Base-by-base conservation (phyloP, 2,888 invertebrate species). In the Hetaerina titia region DNA sequence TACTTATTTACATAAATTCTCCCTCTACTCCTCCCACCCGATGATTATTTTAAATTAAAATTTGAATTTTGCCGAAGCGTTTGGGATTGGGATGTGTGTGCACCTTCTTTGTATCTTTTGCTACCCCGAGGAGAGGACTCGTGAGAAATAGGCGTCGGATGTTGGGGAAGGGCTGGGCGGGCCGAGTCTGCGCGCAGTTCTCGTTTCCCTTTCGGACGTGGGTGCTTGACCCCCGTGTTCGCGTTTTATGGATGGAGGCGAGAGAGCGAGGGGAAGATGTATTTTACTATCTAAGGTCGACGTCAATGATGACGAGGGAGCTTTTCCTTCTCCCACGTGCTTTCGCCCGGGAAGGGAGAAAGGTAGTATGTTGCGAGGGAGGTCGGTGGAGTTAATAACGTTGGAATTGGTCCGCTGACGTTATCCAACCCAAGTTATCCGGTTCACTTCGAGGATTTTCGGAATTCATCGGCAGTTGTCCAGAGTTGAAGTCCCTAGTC, bases 111-210 rank as follows among this genome's bases (percentile, higher is more conserved):
- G 2, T 60, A 11, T 60, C 17, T 60, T 5, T 4, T 60, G 13
- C 60, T 60, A 60, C 45, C 45, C 45, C 45, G 45, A 45, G 45
- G 45, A 45, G 13, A 25, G 13, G 25, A 31, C 25, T 2, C 13
- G 31, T 6, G 81, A 81, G 4, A 25, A 15, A 22, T n/a, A 2
- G 81, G 74, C 74, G 74, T 74, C 22, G 81, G 81, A 81, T 81
- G 81, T 81, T 81, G 81, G 7, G 81, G 81, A 81, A 81, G 81
- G 81, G 81, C 81, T 31, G 81, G 81, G 81, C 69, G 69, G n/a
- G n/a, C n/a, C 69, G 5, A 22, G 22, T 5, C n/a, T 2, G 4
- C 45, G 45, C 45, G 4, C 45, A 45, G 45, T 45, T 1, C 15
- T 8, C n/a, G 9, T 81, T 81, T 31, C 15, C 81, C 31, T 81